Base-by-base conservation (phyloP, 2,113 vertebrate species). In the Chionodraco myersi region DNA sequence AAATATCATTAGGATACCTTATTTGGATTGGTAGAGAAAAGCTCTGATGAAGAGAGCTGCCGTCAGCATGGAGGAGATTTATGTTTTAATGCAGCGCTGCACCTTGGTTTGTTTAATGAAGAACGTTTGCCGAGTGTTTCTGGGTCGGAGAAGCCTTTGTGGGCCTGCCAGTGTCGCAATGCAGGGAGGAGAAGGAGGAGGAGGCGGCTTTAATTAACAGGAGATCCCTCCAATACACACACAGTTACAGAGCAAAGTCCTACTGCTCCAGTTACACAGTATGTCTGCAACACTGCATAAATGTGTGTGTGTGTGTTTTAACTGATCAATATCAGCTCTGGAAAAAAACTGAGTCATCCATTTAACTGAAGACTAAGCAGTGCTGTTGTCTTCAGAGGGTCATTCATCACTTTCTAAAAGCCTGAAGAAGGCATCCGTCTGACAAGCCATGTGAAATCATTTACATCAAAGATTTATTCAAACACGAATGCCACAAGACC, bases 91-190 rank as follows among this genome's bases (percentile, higher is more conserved):
- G 15, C 73, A 70, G 78, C 58, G 21, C 59, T 72, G 62, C 76
- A 68, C 57, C 75, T 84, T 59, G 12, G 30, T 71, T 83, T 83
- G 58, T 71, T 75, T 77, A 86, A 91, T 78, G 41, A 72, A 52
- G 56, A 89, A 87, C 65, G 70, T 82, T 86, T 72, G 84, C 86
- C 71, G 87, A 87, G 77, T 74, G 77, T 84, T 84, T 88, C 82
- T 88, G 80, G 85, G 80, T 85, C 74, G 77, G 78, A 87, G 73
- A 87, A 87, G 54, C 73, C 75, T 76, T 75, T 75, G 86, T 74
- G 82, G 89, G 60, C 58, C 78, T 82, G 83, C 88, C 86, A 92
- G 83, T 90, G 92, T 93, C 92, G 92, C 92, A 93, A 90, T 93
- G 92, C 92, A 92, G 92, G 84, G 82, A 84, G 86, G 83, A 72